Conservation (phyloP, 2,888 invertebrate genomes). For the Chrysolina americana region DNA sequence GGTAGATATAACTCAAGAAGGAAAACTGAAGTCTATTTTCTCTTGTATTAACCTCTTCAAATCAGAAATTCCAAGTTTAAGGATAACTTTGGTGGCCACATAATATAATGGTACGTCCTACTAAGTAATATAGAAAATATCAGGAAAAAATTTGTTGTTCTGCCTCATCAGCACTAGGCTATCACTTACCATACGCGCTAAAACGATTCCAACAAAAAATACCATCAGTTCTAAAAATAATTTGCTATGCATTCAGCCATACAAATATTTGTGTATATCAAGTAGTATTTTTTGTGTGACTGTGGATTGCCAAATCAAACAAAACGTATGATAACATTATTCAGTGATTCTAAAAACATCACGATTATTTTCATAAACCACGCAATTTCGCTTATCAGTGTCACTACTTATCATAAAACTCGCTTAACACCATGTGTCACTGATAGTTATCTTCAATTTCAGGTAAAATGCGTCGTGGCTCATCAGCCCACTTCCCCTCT, state of each 20-base stretch:
- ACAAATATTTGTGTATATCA: background rate
- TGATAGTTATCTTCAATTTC: conserved; percentile 38
- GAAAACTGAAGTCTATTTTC: too few relatives aligned
- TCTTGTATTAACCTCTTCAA: too few relatives aligned
- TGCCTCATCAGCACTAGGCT: too few relatives aligned
- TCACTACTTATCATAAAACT: background rate
- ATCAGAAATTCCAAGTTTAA: too few relatives aligned
- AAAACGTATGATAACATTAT: background rate
- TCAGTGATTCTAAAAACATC: background rate
- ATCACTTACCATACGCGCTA: too few relatives aligned
- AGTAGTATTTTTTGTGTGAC: background rate
- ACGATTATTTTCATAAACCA: background rate
- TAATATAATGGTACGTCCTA: too few relatives aligned
- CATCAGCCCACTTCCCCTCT: conserved; percentile 69
- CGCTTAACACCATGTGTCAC: background rate
- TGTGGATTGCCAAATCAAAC: background rate
- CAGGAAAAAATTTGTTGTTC: too few relatives aligned
- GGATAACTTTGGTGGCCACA: too few relatives aligned
- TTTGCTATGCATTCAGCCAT: background rate
- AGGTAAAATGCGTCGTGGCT: conserved; percentile 67
- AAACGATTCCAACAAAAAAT: too few relatives aligned
- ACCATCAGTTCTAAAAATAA: background rate
- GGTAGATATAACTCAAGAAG: too few relatives aligned
- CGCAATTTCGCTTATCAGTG: background rate
- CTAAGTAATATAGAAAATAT: too few relatives aligned